These are phyloP conservation scores for Gorsachius magnificus DNA, from an alignment of 2,797 vertebrate genomes.

Conservation along the genomic window DNA sequence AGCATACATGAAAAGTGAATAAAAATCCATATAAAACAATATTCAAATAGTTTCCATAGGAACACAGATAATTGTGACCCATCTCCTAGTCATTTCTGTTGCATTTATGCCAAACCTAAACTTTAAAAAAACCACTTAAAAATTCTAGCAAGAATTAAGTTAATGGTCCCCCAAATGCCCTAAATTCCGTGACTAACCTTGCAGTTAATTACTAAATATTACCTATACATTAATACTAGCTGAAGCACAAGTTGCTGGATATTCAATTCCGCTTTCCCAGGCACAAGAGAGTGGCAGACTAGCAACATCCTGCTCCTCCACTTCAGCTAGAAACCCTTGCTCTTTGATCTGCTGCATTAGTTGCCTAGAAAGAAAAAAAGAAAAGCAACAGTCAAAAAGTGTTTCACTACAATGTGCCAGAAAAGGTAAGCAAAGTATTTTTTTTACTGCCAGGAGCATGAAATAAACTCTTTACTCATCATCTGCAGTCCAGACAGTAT, in stretches of 20 bases:
- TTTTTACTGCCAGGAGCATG: neutral
- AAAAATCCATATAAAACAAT: constrained; percentile 87
- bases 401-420: neutral
- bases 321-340: constrained; percentile 76
- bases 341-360: constrained; percentile 86
- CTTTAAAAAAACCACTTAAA: constrained; percentile 62
- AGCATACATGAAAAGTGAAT: constrained; percentile 77
- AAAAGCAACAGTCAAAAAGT: neutral
- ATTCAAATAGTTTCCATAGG: constrained; percentile 95
- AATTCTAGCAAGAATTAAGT: constrained; percentile 79
- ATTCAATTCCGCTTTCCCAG: constrained; percentile 86
- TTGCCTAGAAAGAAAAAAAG: constrained; percentile 79
- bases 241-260: constrained; percentile 81
- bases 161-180: constrained; percentile 75
- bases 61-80: constrained; percentile 93
- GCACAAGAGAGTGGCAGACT: constrained; percentile 86
- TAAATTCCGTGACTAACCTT: constrained; percentile 61
- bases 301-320: constrained; percentile 76
- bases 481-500: neutral
- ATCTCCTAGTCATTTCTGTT: constrained; percentile 82
- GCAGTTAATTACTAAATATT: constrained; percentile 53
- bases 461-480: neutral
- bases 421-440: neutral
- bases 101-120: constrained; percentile 70
- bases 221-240: constrained; percentile 83